These are phyloP conservation scores for Tenthredo distinguenda DNA, from an alignment of 2,888 invertebrate genomes.

Conservation along the genomic window DNA sequence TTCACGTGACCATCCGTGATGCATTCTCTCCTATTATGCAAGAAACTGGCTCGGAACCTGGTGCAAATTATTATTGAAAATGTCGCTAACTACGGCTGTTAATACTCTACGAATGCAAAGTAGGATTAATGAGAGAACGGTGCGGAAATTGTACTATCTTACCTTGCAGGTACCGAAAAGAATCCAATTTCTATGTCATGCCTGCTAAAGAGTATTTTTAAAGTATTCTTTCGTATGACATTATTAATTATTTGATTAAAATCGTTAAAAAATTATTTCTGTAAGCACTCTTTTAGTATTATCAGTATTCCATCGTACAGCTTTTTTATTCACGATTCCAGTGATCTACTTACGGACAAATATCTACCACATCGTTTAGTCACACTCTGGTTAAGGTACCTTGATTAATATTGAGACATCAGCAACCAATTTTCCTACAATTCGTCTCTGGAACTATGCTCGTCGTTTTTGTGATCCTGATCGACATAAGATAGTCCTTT, in stretches of 20 bases:
- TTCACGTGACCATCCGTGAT: not conserved
- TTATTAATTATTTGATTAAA: not conserved
- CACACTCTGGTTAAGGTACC: not conserved
- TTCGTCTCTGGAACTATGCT: conserved; percentile 31
- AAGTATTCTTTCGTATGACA: not conserved
- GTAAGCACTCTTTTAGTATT: not conserved
- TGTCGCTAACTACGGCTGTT: not conserved
- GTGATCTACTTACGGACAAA: not conserved
- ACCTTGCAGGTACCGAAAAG: not conserved
- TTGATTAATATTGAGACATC: not conserved
- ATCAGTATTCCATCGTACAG: not conserved
- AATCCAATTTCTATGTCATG: not conserved
- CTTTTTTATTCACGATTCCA: not conserved
- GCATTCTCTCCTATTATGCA: not conserved
- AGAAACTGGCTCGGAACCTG: not conserved
- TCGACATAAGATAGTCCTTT: conserved; percentile 27
- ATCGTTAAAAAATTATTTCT: not conserved
- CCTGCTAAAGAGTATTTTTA: not conserved
- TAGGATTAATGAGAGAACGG: not conserved
- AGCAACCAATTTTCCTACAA: not conserved
- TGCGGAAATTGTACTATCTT: not conserved
- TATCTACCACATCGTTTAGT: not conserved
- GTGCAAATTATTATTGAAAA: not conserved
- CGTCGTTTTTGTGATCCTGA: not conserved
- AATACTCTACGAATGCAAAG: not conserved